phyloP scores from a whole-genome alignment of 2,888 invertebrate species.

The Augiades crinisus region DNA sequence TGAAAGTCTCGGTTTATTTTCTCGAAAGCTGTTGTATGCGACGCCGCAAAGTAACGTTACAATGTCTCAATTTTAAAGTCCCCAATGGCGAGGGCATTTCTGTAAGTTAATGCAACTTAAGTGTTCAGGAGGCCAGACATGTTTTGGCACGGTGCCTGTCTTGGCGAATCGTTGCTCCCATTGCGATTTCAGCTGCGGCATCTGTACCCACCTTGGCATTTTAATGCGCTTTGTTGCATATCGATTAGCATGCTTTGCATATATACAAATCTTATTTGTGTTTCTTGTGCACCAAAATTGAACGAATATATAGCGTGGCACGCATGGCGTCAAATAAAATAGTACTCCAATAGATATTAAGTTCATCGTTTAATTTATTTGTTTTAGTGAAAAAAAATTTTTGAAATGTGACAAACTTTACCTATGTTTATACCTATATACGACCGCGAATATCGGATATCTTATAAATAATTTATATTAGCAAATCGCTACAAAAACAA shows the following conservation, averaged over 20 bases:
- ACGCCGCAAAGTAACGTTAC: slow-evolving; percentile 8
- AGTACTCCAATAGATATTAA: too few relatives aligned
- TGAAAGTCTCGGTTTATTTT: slow-evolving; percentile 11
- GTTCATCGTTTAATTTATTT: too few relatives aligned
- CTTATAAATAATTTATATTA: too few relatives aligned
- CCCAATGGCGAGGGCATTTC: slow-evolving; percentile 39
- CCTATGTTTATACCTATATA: too few relatives aligned
- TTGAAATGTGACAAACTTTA: too few relatives aligned
- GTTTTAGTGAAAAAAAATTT: too few relatives aligned
- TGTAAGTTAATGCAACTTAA: slow-evolving; percentile 34
- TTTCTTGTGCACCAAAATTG: too few relatives aligned
- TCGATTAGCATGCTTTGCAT: slow-evolving; percentile 17
- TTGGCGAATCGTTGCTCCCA: slow-evolving; percentile 45
- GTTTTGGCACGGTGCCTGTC: slow-evolving; percentile 65
- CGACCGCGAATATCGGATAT: too few relatives aligned
- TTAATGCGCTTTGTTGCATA: slow-evolving; percentile 4
- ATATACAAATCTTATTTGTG: too few relatives aligned
- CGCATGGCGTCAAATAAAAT: too few relatives aligned
- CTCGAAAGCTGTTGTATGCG: slow-evolving; percentile 7
- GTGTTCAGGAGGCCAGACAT: slow-evolving; percentile 40
- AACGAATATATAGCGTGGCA: too few relatives aligned
- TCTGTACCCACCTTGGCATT: slow-evolving; percentile 25
- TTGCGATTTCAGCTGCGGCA: slow-evolving; percentile 30
- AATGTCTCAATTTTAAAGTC: slow-evolving; percentile 31
- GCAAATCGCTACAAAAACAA: too few relatives aligned